phyloP scores from a whole-genome alignment of 2,113 vertebrate genomes.

The Pachycephala philippinensis region DNA sequence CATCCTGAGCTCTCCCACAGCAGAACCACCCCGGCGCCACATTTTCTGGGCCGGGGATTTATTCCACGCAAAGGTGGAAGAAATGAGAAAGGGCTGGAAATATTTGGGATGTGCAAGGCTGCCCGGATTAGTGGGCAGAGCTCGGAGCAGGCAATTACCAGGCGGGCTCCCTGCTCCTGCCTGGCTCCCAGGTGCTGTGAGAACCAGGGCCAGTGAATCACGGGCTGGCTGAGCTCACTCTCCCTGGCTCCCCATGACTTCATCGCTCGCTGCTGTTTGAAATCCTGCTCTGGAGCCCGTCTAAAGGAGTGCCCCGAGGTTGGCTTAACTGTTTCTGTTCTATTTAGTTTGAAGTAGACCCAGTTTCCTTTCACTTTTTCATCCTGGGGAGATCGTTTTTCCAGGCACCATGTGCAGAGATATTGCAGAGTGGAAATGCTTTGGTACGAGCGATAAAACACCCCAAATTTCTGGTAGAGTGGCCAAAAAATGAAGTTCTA shows the following conservation, averaged over 20 bases:
- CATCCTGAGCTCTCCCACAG: not conserved
- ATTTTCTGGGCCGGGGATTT: not conserved
- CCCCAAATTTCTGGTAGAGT: not conserved
- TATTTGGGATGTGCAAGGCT: not conserved
- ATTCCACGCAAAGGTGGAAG: not conserved
- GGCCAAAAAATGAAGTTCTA: not conserved
- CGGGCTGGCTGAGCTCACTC: conserved; percentile 1
- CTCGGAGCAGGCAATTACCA: not conserved
- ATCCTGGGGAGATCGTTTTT: not conserved
- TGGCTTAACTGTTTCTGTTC: conserved; percentile 55
- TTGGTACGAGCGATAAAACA: not conserved
- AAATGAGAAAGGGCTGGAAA: not conserved
- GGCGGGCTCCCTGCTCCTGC: not conserved
- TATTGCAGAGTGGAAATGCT: not conserved
- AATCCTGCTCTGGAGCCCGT: not conserved
- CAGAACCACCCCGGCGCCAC: not conserved
- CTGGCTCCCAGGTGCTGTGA: not conserved
- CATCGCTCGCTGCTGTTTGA: conserved; percentile 7
- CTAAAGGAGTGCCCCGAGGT: conserved; percentile 29
- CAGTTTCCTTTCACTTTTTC: not conserved
- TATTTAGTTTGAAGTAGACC: not conserved
- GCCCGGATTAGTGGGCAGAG: not conserved
- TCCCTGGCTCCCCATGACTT: conserved; percentile 38
- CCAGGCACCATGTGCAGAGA: not conserved
- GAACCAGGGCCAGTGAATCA: conserved; percentile 34